Base-by-base conservation (phyloP, 2,888 invertebrate genomes). In the Parnassius orleans region DNA sequence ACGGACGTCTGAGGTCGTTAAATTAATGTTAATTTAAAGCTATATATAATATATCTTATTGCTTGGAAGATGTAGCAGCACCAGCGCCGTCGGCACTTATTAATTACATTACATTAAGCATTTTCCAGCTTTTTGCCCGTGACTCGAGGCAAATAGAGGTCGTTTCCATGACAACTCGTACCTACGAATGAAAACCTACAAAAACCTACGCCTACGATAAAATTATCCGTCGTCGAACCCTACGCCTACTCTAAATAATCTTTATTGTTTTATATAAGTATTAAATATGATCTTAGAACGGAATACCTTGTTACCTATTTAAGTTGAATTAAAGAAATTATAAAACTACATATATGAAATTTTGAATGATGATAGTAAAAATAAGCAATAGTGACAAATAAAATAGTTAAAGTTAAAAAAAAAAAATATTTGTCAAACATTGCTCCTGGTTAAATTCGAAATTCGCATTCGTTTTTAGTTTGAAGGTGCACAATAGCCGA, bases 21-120 rank as follows among this genome's bases (percentile, higher is more conserved):
- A 53, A 51, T 47, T 15, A 60, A 57, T 24, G 48, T 33, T 33
- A 33, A 33, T 33, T 33, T 33, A 33, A 33, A 57, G 57, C 54
- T 43, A 14, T 62, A 53, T 53, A 80, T 81, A 81, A 81, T 79
- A 79, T 74, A 72, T 72, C 73, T 78, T 81, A 84, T 83, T 78
- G 80, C 72, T 75, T 73, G 76, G 78, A 82, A 81, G 75, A 79
- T 72, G 74, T 76, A 72, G 65, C 75, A 73, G 74, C 77, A 76
- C 77, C 74, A 63, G 66, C 81, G 57, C 79, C 79, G 85, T 76
- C 83, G 68, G 68, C 66, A 64, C 75, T 72, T 73, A 82, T 87
- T 87, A 87, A 85, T 85, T 75, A 81, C 84, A 75, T 74, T 70
- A 79, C 84, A 87, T 87, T 87, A 83, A 86, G 74, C 83, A 81